These are phyloP conservation scores for Cavia aperea DNA, from an alignment of 2,113 vertebrate genomes.

Conservation along the genomic window DNA sequence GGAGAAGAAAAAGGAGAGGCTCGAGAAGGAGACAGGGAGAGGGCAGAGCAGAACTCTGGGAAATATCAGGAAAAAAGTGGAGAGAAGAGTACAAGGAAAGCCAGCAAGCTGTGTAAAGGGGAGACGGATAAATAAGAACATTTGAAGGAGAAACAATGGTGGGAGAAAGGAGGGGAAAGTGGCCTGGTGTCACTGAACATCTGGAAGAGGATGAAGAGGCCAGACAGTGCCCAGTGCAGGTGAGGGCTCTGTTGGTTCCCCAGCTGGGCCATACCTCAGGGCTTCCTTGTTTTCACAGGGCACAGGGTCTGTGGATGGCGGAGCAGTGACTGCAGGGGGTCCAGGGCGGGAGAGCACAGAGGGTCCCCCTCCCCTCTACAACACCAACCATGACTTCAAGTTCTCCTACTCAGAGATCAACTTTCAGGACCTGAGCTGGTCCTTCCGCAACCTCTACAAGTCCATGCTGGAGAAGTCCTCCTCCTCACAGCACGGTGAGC, in stretches of 20 bases:
- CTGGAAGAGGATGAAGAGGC: not conserved
- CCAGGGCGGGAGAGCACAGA: constrained; percentile 77
- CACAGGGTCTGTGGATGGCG: constrained; percentile 76
- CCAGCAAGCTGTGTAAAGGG: not conserved
- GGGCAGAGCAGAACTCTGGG: not conserved
- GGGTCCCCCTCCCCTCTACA: constrained; percentile 80
- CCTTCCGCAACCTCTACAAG: constrained; percentile 93
- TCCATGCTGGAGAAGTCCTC: constrained; percentile 91
- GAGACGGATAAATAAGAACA: not conserved
- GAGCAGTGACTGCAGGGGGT: constrained; percentile 70
- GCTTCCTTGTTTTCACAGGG: constrained; percentile 59
- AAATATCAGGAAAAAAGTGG: not conserved
- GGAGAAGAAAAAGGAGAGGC: not conserved
- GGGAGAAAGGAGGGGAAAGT: not conserved
- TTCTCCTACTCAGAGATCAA: constrained; percentile 95
- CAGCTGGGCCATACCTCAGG: not conserved
- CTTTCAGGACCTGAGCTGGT: constrained; percentile 92
- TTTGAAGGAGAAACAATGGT: not conserved
- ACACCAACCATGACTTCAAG: constrained; percentile 83
- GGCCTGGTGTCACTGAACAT: not conserved
- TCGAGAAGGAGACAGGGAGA: not conserved
- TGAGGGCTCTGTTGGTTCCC: not conserved
- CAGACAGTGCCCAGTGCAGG: not conserved
- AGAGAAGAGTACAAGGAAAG: not conserved
- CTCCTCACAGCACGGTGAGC: constrained; percentile 84